Base-by-base conservation (phyloP, 2,888 invertebrate genomes). In the Lasioglossum malachurum region DNA sequence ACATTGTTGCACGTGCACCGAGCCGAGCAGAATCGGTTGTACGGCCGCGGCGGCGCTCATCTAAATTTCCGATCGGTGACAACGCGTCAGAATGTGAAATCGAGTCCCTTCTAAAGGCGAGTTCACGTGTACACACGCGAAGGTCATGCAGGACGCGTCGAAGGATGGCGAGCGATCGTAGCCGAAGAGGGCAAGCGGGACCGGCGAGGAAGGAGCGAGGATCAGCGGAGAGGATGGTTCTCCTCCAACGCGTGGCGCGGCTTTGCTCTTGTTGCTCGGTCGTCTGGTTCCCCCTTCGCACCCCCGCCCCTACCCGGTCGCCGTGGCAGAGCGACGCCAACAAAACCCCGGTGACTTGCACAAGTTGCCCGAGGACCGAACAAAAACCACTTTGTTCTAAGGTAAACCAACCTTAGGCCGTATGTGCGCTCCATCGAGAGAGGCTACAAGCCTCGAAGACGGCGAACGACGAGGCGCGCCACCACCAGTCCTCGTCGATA, bases 321-420 rank as follows among this genome's bases (percentile, higher is more conserved):
- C 69, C 80, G 31, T 49, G 67, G 74, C 74, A 80, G 49, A 57
- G 44, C 69, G 86, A 80, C 80, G 87, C 82, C 90, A 91, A 91
- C 91, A 91, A 91, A 88, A 90, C 89, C 86, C 85, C 88, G 88
- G 88, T 93, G 93, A 92, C 93, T 93, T 90, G 93, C 93, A 90
- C 84, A 88, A 91, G 84, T 86, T 80, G 89, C 86, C 75, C 88
- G 87, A 84, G 74, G 86, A 87, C 83, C 80, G 91, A 91, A 92
- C 93, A 94, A 93, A 93, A 94, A 94, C 88, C 88, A 92, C 92
- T 92, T 93, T 93, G 93, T 93, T 94, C 92, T 91, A 91, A 91
- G 93, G 92, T 91, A 92, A 93, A 93, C 90, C 91, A 89, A 92
- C 89, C 87, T 90, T 89, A 85, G 88, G 84, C 83, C 76, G 87